Percentiles rank a stretch among this genome's conserved stretches.
phyloP scores from a whole-genome alignment of 2,888 invertebrate species.

The Nomada fucata region DNA sequence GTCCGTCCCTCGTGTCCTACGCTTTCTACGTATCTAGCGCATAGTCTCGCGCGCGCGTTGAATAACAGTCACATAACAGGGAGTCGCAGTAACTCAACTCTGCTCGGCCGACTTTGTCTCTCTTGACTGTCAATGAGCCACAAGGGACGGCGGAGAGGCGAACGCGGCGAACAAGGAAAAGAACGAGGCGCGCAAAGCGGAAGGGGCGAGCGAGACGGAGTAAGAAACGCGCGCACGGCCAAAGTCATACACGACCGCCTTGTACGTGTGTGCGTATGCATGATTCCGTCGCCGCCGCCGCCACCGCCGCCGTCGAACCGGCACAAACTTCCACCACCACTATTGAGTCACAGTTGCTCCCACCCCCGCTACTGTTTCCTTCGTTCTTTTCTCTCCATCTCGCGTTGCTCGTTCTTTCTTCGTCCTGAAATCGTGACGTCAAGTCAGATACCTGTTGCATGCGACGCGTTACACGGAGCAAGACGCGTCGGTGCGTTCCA shows the following conservation, averaged over 20 bases:
- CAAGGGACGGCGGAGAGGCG: conserved; percentile 16
- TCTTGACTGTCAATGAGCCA: conserved; percentile 47
- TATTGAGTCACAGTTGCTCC: conserved; percentile 35
- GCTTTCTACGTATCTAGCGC: conserved; percentile 11
- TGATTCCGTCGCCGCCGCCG: conserved; percentile 47
- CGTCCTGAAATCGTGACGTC: conserved; percentile 73
- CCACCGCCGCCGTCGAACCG: conserved; percentile 14
- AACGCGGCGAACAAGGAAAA: not conserved
- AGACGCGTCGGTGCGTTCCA: conserved; percentile 53
- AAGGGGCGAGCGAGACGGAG: conserved; percentile 14
- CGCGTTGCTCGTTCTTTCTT: conserved; percentile 53
- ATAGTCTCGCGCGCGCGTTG: conserved; percentile 57
- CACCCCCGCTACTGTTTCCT: conserved; percentile 24
- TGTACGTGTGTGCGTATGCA: conserved; percentile 40
- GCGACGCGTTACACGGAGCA: conserved; percentile 56
- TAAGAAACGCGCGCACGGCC: conserved; percentile 41
- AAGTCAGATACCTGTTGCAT: conserved; percentile 76
- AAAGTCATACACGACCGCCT: conserved; percentile 62
- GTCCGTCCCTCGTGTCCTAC: not conserved
- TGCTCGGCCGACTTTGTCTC: conserved; percentile 36
- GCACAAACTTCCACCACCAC: conserved; percentile 40
- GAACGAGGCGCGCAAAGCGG: not conserved
- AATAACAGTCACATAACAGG: conserved; percentile 66
- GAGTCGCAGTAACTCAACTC: conserved; percentile 66
- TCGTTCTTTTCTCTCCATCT: conserved; percentile 22